These are phyloP conservation scores for Bettongia penicillata DNA, from an alignment of 2,113 vertebrate genomes.

Conservation along the genomic window DNA sequence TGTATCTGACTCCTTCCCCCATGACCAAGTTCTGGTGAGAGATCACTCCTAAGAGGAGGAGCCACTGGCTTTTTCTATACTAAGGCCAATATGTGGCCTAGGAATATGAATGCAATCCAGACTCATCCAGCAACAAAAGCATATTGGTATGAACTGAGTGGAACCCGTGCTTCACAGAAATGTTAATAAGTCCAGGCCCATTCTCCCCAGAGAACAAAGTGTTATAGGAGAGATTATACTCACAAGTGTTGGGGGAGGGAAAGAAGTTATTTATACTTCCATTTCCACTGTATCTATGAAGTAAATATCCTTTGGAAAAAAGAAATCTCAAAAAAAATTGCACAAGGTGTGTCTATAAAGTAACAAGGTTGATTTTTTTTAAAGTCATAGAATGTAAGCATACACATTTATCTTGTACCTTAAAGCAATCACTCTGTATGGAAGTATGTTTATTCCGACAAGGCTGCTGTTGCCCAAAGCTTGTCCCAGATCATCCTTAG, in stretches of 20 bases:
- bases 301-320: background rate
- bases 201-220: background rate
- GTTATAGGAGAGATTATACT: background rate
- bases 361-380: background rate
- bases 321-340: background rate
- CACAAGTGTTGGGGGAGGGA: background rate
- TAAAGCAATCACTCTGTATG: background rate
- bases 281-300: background rate
- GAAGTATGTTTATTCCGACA: background rate
- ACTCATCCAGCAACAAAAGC: background rate
- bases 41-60: background rate
- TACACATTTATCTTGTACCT: background rate
- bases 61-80: background rate
- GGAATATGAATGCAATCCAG: background rate
- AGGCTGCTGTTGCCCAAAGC: background rate
- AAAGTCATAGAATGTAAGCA: background rate
- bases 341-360: background rate
- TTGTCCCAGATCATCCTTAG: background rate
- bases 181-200: background rate
- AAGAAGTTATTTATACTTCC: background rate
- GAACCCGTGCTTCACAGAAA: background rate
- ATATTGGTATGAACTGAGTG: background rate
- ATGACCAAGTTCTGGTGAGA: background rate
- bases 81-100: background rate
- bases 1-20: background rate